Conservation (phyloP, 2,888 invertebrate genomes). For the Conops quadrifasciatus region DNA sequence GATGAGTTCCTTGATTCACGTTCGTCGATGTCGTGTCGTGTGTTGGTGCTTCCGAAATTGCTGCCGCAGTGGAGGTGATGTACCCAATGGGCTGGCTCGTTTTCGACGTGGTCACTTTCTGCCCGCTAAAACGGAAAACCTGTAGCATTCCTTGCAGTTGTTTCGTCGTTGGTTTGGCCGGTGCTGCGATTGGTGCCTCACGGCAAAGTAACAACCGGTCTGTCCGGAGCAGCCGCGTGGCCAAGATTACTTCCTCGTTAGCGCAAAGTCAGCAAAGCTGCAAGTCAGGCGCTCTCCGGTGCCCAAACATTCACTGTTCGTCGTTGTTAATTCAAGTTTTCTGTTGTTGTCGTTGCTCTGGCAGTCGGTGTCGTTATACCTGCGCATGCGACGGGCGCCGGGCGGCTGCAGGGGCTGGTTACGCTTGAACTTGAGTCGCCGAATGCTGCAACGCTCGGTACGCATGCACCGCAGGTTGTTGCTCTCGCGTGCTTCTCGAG, state of each 20-base stretch:
- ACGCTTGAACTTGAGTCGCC: constrained; percentile 41
- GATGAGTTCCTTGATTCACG: background rate
- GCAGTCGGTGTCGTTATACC: background rate
- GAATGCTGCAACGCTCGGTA: constrained; percentile 15
- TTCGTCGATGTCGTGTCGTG: background rate
- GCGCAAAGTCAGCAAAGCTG: background rate
- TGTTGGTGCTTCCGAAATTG: constrained; percentile 2
- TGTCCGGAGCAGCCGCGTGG: background rate
- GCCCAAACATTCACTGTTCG: background rate
- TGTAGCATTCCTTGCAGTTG: constrained; percentile 35
- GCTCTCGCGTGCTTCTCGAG: constrained; percentile 28
- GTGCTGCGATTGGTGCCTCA: constrained; percentile 37
- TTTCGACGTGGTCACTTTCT: background rate
- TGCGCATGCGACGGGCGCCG: no score
- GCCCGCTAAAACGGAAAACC: background rate
- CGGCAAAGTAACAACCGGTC: constrained; percentile 39
- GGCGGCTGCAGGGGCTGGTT: no score
- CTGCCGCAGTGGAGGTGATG: background rate
- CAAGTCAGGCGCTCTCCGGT: background rate
- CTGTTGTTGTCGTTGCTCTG: background rate
- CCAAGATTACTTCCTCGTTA: constrained; percentile 30
- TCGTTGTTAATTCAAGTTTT: background rate
- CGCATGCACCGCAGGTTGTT: constrained; percentile 32
- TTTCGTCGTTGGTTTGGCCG: constrained; percentile 27
- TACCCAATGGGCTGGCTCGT: constrained; percentile 11